These are phyloP conservation scores for Lophius piscatorius DNA, from an alignment of 2,113 vertebrate species.

Conservation along the genomic window DNA sequence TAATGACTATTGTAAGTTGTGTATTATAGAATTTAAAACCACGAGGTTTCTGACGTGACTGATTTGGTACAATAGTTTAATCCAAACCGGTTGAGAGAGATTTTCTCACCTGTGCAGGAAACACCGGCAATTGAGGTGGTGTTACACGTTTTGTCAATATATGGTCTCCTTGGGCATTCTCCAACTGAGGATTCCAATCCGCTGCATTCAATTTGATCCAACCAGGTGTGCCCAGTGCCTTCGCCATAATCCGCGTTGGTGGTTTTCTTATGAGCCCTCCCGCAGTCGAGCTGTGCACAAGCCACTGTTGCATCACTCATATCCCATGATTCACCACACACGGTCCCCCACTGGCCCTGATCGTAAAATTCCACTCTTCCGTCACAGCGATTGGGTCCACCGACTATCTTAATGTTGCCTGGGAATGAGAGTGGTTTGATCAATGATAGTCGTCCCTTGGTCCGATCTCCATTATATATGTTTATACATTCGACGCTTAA, in stretches of 20 bases:
- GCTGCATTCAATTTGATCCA: constrained; percentile 55
- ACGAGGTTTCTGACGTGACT: too few species aligned
- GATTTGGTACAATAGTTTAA: too few species aligned
- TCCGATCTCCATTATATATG: too few species aligned
- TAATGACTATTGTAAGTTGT: too few species aligned
- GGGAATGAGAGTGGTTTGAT: constrained; percentile 6
- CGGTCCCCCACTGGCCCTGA: constrained; percentile 56
- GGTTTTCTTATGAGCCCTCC: constrained; percentile 29
- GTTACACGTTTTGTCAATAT: constrained; percentile 48
- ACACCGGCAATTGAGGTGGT: constrained; percentile 52
- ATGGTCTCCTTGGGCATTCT: constrained; percentile 47
- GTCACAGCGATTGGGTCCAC: constrained; percentile 43
- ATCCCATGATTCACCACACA: constrained; percentile 71
- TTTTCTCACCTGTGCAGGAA: constrained; percentile 62
- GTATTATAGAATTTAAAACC: too few species aligned
- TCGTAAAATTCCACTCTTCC: constrained; percentile 67
- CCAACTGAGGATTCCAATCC: constrained; percentile 44
- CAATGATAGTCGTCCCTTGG: neutral
- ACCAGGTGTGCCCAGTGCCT: constrained; percentile 21
- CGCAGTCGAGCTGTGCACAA: constrained; percentile 64
- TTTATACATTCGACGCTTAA: too few species aligned
- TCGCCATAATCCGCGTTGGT: constrained; percentile 12
- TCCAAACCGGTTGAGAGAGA: too few species aligned
- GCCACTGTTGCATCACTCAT: constrained; percentile 50
- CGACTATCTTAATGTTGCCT: constrained; percentile 62